These are phyloP conservation scores for Cataglyphis albicans DNA, from an alignment of 2,888 invertebrate species.

Conservation along the genomic window DNA sequence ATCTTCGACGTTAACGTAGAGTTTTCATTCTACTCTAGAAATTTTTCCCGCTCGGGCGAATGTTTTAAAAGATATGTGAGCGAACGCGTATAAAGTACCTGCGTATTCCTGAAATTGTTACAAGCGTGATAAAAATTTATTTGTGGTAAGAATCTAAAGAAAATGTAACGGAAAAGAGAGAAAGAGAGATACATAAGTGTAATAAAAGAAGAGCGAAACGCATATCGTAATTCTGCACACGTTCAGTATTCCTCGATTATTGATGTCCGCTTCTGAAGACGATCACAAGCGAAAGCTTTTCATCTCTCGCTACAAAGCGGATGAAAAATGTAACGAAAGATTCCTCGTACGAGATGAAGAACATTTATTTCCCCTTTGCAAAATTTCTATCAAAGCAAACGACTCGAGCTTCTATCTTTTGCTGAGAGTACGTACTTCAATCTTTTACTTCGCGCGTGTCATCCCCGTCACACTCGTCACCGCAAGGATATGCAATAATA, in stretches of 20 bases:
- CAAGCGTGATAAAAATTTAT: background rate
- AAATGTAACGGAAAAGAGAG: background rate
- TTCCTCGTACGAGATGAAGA: conserved; percentile 2
- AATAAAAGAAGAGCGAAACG: background rate
- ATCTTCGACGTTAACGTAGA: background rate
- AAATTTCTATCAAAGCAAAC: background rate
- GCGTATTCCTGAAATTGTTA: background rate
- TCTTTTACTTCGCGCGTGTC: background rate
- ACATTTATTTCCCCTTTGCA: background rate
- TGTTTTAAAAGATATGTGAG: background rate
- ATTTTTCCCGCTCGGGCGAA: background rate
- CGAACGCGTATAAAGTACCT: background rate
- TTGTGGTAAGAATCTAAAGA: background rate
- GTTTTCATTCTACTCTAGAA: background rate
- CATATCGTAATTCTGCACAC: background rate
- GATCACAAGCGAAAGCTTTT: background rate
- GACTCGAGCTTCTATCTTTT: background rate
- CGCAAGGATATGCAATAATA: background rate
- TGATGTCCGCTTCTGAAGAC: background rate
- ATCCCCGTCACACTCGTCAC: background rate
- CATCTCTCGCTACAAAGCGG: background rate
- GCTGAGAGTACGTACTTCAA: background rate
- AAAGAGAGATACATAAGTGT: background rate
- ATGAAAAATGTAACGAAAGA: background rate
- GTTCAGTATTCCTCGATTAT: conserved; percentile 2